Conservation (phyloP, 2,888 invertebrate genomes). For the Ecdyonurus torrentis region DNA sequence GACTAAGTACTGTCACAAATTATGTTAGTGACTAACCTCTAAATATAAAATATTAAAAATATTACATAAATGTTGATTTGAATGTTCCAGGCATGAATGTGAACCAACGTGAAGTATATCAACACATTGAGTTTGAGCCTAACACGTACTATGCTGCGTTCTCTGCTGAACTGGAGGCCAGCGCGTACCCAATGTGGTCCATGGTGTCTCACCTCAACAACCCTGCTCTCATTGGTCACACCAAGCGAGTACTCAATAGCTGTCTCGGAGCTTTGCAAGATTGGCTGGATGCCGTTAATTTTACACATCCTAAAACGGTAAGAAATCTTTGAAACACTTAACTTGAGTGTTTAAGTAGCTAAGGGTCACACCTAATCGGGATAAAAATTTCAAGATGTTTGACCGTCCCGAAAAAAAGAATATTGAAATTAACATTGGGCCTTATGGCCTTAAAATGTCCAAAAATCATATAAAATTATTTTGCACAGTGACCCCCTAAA, state of each 20-base stretch:
- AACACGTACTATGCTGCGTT: slow-evolving; percentile 96
- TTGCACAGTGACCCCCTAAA: too few species aligned
- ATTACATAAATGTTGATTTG: too few species aligned
- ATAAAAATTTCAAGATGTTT: too few species aligned
- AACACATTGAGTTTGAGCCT: slow-evolving; percentile 93
- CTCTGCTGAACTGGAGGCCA: slow-evolving; percentile 92
- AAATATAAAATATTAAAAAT: too few species aligned
- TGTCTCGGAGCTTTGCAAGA: slow-evolving; percentile 65
- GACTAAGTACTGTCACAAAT: too few species aligned
- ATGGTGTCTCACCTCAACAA: slow-evolving; percentile 74
- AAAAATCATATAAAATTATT: too few species aligned
- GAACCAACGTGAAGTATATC: slow-evolving; percentile 74
- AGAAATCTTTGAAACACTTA: slow-evolving; percentile 22
- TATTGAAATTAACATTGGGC: too few species aligned
- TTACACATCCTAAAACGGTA: slow-evolving; percentile 48
- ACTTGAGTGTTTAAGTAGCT: too few species aligned
- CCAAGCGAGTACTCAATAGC: slow-evolving; percentile 55
- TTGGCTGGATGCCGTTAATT: slow-evolving; percentile 77
- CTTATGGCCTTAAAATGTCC: too few species aligned
- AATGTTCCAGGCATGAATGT: slow-evolving; percentile 78
- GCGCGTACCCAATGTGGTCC: slow-evolving; percentile 97
- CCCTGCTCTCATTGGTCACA: slow-evolving; percentile 45
- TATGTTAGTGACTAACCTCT: too few species aligned
- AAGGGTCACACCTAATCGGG: too few species aligned
- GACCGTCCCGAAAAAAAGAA: too few species aligned